These are phyloP conservation scores for Drosophila basisetae DNA, from an alignment of 2,888 invertebrate genomes.

Conservation along the genomic window DNA sequence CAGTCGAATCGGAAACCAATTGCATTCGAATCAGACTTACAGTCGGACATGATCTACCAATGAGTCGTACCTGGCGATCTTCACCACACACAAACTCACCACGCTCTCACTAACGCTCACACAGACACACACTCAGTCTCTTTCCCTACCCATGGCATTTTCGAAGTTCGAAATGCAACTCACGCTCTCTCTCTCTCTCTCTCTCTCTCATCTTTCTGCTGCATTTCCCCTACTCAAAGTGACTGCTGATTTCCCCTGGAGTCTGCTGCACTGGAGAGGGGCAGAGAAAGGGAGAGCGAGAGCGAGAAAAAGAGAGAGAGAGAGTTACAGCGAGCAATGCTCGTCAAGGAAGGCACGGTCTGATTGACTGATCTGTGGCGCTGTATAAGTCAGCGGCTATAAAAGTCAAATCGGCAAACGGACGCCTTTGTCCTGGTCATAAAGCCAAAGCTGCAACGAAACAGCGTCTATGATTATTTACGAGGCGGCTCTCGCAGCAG, in stretches of 20 bases:
- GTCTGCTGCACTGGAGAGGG: not conserved
- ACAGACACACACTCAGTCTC: conserved; percentile 9
- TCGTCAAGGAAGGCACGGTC: conserved; percentile 6
- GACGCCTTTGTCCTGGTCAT: conserved; percentile 71
- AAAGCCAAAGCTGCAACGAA: conserved; percentile 52
- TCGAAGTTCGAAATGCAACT: conserved; percentile 74
- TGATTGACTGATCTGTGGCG: conserved; percentile 14
- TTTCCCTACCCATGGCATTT: conserved; percentile 40
- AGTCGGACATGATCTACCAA: conserved; percentile 46
- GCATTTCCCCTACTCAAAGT: conserved; percentile 54
- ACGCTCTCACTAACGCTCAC: conserved; percentile 30
- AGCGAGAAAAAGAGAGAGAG: not conserved
- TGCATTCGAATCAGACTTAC: conserved; percentile 37
- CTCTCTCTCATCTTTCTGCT: not conserved
- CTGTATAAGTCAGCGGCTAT: conserved; percentile 47
- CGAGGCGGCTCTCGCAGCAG: conserved; percentile 71
- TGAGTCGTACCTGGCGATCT: conserved; percentile 31
- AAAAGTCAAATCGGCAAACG: conserved; percentile 70
- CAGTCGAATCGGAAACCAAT: conserved; percentile 46
- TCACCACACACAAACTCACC: conserved; percentile 68
- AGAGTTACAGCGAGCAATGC: conserved; percentile 7
- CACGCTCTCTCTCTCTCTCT: conserved; percentile 1
- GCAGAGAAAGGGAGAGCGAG: not conserved
- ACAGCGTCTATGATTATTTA: conserved; percentile 66
- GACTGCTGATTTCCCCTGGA: not conserved